Percentiles rank a stretch among this genome's conserved stretches.
These are phyloP conservation scores for Galeopsomyia nigrocyanea DNA, from an alignment of 2,888 invertebrate genomes.

Conservation along the genomic window DNA sequence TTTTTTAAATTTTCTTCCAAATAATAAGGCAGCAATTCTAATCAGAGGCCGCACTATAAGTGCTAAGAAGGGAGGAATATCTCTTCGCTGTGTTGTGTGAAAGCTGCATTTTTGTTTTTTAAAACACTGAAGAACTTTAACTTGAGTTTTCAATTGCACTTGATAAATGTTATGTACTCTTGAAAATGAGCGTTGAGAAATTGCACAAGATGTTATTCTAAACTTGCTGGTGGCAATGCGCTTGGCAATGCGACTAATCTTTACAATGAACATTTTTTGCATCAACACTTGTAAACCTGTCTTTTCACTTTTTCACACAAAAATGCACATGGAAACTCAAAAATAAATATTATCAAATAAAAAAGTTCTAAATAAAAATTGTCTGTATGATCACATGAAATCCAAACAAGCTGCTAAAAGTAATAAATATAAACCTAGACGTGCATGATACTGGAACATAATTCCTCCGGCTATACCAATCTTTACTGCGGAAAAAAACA, in stretches of 20 bases:
- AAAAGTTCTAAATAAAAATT: conserved; percentile 17
- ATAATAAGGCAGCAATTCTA: conserved; percentile 62
- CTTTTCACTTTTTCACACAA: neutral
- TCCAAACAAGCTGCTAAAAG: conserved; percentile 55
- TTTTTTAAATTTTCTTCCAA: conserved; percentile 64
- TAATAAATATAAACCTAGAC: conserved; percentile 54
- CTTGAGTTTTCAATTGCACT: conserved; percentile 27
- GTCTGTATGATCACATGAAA: conserved; percentile 48
- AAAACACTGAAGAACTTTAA: conserved; percentile 3
- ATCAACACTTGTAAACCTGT: conserved; percentile 1
- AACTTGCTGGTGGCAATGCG: conserved; percentile 11
- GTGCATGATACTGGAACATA: conserved; percentile 55
- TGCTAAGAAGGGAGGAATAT: conserved; percentile 59
- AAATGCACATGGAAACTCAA: conserved; percentile 11
- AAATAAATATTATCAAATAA: conserved; percentile 17
- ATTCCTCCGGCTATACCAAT: conserved; percentile 53
- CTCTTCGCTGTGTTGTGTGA: conserved; percentile 56
- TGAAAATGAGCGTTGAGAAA: conserved; percentile 24
- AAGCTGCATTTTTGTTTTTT: conserved; percentile 49
- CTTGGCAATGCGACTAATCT: conserved; percentile 22
- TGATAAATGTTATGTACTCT: conserved; percentile 7
- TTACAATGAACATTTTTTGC: conserved; percentile 36
- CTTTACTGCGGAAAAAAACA: conserved; percentile 55
- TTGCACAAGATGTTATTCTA: conserved; percentile 26
- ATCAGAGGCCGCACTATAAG: conserved; percentile 58